Conservation (phyloP, 2,888 invertebrate genomes). For the Euplagia quadripunctaria region DNA sequence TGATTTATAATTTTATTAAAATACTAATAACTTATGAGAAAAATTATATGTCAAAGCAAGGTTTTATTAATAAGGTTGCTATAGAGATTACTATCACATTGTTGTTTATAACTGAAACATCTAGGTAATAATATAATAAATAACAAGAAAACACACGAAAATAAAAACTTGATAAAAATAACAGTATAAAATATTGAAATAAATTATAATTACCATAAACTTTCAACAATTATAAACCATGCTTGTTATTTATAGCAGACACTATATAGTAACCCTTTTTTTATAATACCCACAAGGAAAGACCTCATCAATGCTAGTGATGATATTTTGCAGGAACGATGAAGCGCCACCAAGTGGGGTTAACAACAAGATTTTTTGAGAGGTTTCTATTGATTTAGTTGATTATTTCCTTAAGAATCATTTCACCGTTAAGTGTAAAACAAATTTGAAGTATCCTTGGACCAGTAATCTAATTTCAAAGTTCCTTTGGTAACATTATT, state of each 20-base stretch:
- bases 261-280: not conserved
- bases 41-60: conserved; percentile 10
- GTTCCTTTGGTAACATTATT: conserved; percentile 62
- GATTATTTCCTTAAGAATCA: not conserved
- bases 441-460: conserved; percentile 11
- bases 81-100: conserved; percentile 34
- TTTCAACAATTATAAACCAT: conserved; percentile 14
- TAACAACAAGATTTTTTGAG: no score
- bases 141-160: conserved; percentile 37
- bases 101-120: conserved; percentile 27
- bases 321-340: not conserved
- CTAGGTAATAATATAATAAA: conserved; percentile 21
- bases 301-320: not conserved
- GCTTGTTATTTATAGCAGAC: not conserved
- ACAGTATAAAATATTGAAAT: conserved; percentile 17
- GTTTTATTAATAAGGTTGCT: conserved; percentile 15
- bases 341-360: not conserved
- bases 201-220: conserved; percentile 20
- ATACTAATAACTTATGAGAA: conserved; percentile 8
- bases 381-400: not conserved
- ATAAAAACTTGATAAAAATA: conserved; percentile 39
- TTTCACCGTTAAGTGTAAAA: conserved; percentile 13
- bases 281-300: not conserved
- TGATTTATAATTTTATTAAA: conserved; percentile 3
- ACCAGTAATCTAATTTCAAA: conserved; percentile 39